Evolutionary conservation across 2,888 invertebrate genomes (phyloP).

Genomic region (Omphaloscelis lunosa): DNA sequence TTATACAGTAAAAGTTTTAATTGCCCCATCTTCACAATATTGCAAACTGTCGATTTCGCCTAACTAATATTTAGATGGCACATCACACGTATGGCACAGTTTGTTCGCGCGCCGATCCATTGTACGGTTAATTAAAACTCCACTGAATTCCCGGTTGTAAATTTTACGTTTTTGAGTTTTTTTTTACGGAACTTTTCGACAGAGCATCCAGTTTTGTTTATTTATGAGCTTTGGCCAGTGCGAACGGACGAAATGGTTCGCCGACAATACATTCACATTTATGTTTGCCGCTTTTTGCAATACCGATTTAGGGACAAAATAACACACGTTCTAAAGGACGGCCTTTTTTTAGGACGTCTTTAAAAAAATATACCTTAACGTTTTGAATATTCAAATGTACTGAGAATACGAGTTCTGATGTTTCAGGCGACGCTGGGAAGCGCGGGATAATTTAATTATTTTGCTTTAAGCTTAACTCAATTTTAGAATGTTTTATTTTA

Average conservation of each 20-base stretch:
- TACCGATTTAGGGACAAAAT: slow-evolving; percentile 80
- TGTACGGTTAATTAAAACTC: slow-evolving; percentile 89
- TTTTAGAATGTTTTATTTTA: not conserved
- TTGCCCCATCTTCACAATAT: slow-evolving; percentile 13
- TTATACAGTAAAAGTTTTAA: slow-evolving; percentile 22
- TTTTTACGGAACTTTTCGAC: slow-evolving; percentile 86
- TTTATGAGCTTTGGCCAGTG: slow-evolving; percentile 88
- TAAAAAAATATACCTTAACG: slow-evolving; percentile 68
- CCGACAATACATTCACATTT: slow-evolving; percentile 85
- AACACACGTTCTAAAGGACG: slow-evolving; percentile 65
- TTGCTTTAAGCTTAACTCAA: slow-evolving; percentile 20
- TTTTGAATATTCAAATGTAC: slow-evolving; percentile 63
- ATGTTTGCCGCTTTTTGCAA: slow-evolving; percentile 81
- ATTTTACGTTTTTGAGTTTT: slow-evolving; percentile 85
- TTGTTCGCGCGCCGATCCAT: slow-evolving; percentile 64
- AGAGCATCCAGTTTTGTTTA: slow-evolving; percentile 89
- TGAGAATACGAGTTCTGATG: slow-evolving; percentile 51
- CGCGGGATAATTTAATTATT: slow-evolving; percentile 32
- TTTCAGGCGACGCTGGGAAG: slow-evolving; percentile 44
- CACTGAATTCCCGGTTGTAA: slow-evolving; percentile 87
- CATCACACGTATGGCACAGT: slow-evolving; percentile 44
- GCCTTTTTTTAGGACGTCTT: slow-evolving; percentile 71
- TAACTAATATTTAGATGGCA: slow-evolving; percentile 59
- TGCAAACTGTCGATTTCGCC: slow-evolving; percentile 30
- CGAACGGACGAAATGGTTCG: slow-evolving; percentile 82